Evolutionary conservation across 2,888 invertebrate species (phyloP).

Genomic region (Papilio demoleus): DNA sequence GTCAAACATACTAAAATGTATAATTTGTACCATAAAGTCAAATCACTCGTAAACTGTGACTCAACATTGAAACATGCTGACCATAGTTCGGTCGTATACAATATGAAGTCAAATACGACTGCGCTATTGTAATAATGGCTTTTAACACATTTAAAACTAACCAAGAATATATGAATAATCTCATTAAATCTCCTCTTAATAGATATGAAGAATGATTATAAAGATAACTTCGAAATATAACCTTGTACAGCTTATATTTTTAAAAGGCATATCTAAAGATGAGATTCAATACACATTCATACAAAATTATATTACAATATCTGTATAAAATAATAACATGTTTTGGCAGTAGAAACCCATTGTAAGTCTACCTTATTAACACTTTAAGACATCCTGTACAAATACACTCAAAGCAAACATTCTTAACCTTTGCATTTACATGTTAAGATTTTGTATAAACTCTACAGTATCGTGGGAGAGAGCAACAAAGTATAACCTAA

Average conservation of each 20-base stretch:
- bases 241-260: neutral
- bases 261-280: neutral
- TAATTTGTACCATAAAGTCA: neutral
- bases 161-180: conserved; percentile 8
- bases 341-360: neutral
- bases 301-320: neutral
- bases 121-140: neutral
- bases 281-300: neutral
- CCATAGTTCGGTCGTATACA: neutral
- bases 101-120: neutral
- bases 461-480: neutral
- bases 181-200: conserved; percentile 13
- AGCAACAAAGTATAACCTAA: neutral
- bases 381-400: neutral
- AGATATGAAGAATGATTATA: conserved; percentile 1
- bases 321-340: no score
- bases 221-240: conserved; percentile 1
- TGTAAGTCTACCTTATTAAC: neutral
- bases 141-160: neutral
- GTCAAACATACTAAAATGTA: conserved; percentile 16
- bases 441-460: neutral
- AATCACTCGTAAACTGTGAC: neutral
- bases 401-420: conserved; percentile 1
- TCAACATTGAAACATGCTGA: conserved; percentile 13
- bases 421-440: neutral